phyloP scores from a whole-genome alignment of 2,888 invertebrate genomes.

The Ommatoiulus sabulosus region DNA sequence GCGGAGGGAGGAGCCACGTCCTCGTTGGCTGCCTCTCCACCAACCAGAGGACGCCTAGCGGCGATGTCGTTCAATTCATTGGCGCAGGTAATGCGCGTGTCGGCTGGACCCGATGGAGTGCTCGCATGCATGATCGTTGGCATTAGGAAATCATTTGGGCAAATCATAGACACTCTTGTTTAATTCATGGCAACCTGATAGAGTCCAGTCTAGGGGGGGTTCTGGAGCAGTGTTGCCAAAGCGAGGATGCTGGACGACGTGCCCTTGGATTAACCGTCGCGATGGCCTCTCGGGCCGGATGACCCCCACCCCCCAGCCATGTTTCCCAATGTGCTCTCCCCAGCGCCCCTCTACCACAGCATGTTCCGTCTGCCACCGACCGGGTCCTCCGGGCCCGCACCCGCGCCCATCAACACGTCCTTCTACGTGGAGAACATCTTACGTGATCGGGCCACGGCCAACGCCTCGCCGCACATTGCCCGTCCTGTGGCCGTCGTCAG shows the following conservation, averaged over 20 bases:
- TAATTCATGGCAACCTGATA: conserved; percentile 55
- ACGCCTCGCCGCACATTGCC: conserved; percentile 58
- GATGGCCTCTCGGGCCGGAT: conserved; percentile 20
- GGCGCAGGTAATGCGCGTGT: conserved; percentile 54
- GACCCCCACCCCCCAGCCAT: not conserved
- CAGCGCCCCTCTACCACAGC: conserved; percentile 49
- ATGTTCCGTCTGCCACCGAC: conserved; percentile 41
- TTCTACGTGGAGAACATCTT: conserved; percentile 62
- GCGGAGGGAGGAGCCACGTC: not conserved
- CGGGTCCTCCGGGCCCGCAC: not conserved
- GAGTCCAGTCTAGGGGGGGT: conserved; percentile 46
- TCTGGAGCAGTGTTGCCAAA: too few relatives aligned
- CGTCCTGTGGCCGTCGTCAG: conserved; percentile 57
- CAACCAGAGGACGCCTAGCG: not conserved
- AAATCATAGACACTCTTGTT: conserved; percentile 52
- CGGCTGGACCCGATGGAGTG: conserved; percentile 56
- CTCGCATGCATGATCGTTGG: conserved; percentile 28
- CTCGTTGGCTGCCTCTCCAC: conserved; percentile 19
- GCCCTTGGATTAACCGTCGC: not conserved
- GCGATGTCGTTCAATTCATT: conserved; percentile 56
- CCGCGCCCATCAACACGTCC: conserved; percentile 59
- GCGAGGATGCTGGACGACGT: not conserved
- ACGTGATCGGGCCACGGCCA: conserved; percentile 60
- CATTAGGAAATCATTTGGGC: conserved; percentile 54
- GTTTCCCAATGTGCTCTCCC: conserved; percentile 50